Evolutionary conservation across 2,797 vertebrate species (phyloP).

Genomic region (Meda fulgida): DNA sequence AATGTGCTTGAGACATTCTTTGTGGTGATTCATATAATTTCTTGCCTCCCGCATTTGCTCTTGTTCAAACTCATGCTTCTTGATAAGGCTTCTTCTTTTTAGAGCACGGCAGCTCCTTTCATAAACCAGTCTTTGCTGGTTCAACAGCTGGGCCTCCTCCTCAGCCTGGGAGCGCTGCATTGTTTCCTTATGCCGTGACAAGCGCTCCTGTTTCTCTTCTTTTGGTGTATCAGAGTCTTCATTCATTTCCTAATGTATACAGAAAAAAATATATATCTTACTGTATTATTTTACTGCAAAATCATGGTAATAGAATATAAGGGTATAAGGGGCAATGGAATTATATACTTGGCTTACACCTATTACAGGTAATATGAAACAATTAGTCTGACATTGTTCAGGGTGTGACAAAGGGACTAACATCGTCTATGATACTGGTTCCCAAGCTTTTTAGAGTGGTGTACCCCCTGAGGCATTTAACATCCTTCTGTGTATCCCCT

Average conservation of each 20-base stretch:
- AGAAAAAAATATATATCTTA: neutral
- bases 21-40: constrained; percentile 10
- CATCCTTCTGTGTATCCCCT: neutral
- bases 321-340: neutral
- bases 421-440: neutral
- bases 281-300: neutral
- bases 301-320: neutral
- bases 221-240: constrained; percentile 98
- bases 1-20: constrained; percentile 5
- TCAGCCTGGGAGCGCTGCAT: constrained; percentile 98
- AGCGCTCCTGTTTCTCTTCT: constrained; percentile 98
- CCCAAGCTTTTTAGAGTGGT: neutral
- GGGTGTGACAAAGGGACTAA: neutral
- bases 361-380: constrained; percentile 10
- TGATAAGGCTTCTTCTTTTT: constrained; percentile 93
- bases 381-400: neutral
- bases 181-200: constrained; percentile 99
- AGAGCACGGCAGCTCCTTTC: constrained; percentile 96
- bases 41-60: constrained; percentile 96
- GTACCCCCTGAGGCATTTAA: neutral
- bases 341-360: neutral
- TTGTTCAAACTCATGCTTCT: constrained; percentile 95
- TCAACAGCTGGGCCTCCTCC: constrained; percentile 95
- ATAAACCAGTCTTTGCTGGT: constrained; percentile 95
- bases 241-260: constrained; percentile 89